Conservation (phyloP, 2,113 vertebrate genomes). For the Cromileptes altivelis region DNA sequence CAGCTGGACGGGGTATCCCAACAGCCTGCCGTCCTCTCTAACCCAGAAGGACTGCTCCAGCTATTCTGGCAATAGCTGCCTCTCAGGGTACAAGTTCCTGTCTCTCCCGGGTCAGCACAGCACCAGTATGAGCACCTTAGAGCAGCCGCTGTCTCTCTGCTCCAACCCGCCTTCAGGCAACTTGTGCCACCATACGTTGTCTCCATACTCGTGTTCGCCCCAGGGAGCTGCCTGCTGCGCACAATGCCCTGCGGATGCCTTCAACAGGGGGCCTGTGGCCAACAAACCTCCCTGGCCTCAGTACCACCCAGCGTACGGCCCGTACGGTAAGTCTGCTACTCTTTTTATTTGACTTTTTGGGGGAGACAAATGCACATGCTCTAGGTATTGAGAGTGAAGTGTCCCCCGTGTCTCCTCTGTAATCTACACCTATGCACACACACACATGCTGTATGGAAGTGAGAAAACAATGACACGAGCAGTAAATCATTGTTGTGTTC, state of each 20-base stretch:
- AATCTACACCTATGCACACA: not conserved
- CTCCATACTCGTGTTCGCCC: conserved; percentile 70
- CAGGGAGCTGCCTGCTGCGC: conserved; percentile 72
- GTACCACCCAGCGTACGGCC: conserved; percentile 51
- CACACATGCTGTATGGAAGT: not conserved
- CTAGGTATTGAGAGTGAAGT: too few relatives aligned
- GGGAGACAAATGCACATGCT: too few relatives aligned
- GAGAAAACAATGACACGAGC: not conserved
- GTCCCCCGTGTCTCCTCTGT: too few relatives aligned
- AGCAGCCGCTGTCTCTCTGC: conserved; percentile 83
- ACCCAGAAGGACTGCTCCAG: conserved; percentile 61
- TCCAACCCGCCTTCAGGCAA: conserved; percentile 75
- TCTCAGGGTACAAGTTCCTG: conserved; percentile 54
- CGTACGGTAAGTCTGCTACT: conserved; percentile 73
- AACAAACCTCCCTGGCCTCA: conserved; percentile 48
- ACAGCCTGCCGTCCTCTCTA: conserved; percentile 68
- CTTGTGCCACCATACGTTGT: conserved; percentile 64
- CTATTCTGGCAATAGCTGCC: conserved; percentile 58
- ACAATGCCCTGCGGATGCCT: conserved; percentile 65
- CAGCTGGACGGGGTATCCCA: conserved; percentile 71
- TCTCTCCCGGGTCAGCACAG: conserved; percentile 66
- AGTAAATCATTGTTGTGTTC: not conserved
- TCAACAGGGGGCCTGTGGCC: conserved; percentile 45
- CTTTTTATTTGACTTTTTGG: too few relatives aligned
- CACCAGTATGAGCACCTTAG: conserved; percentile 68